These are phyloP conservation scores for Microplitis mediator DNA, from an alignment of 1,140 invertebrate genomes.

Conservation along the genomic window DNA sequence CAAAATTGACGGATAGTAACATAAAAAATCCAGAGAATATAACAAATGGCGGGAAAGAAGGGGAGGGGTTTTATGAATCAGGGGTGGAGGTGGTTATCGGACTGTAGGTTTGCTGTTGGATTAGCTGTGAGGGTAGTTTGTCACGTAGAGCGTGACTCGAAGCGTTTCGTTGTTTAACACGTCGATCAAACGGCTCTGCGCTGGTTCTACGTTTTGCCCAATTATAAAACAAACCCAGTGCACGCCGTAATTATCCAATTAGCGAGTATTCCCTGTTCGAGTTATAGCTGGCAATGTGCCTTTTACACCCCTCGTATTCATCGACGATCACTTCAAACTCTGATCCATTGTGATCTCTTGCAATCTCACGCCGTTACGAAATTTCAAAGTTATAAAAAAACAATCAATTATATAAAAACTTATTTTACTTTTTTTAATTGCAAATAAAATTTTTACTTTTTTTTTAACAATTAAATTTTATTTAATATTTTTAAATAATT, in stretches of 20 bases:
- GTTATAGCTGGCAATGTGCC: constrained; percentile 25
- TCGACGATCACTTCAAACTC: constrained; percentile 7
- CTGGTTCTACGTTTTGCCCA: constrained; percentile 53
- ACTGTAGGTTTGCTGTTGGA: constrained; percentile 35
- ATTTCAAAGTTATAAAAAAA: constrained; percentile 2
- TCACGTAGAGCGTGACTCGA: constrained; percentile 62
- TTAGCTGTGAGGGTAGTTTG: constrained; percentile 60
- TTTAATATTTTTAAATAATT: no score
- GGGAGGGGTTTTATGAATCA: neutral
- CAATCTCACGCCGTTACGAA: neutral
- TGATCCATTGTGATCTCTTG: constrained; percentile 15
- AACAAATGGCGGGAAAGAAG: neutral
- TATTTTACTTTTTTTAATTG: neutral
- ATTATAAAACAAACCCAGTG: constrained; percentile 62
- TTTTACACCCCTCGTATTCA: constrained; percentile 8
- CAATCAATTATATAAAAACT: neutral
- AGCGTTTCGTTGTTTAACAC: constrained; percentile 62
- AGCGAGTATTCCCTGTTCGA: constrained; percentile 48
- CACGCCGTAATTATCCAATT: constrained; percentile 63
- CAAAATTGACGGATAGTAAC: neutral
- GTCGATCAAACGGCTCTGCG: constrained; percentile 42
- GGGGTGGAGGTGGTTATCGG: constrained; percentile 22
- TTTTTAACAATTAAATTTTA: neutral
- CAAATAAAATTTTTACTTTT: neutral
- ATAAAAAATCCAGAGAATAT: neutral